Evolutionary conservation across 2,888 invertebrate species (phyloP), one percentile per base, ranked within the genome.

Genomic region (Cryptocephalus primarius): DNA sequence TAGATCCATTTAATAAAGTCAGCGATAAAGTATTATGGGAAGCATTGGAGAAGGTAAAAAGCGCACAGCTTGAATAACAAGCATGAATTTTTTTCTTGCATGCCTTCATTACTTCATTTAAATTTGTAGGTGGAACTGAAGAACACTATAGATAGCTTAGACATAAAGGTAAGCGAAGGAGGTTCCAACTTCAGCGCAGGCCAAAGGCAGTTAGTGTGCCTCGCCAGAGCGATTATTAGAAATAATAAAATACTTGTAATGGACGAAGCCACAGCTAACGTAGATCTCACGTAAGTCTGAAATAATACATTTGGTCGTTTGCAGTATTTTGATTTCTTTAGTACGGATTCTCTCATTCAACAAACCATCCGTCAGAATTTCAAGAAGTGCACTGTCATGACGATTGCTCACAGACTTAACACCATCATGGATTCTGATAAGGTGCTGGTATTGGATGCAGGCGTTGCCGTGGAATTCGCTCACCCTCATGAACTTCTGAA

Each of bases 231-330:
- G 0, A 84, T 94, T 51, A 75, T 93, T 1, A 75, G 84, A 40
- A 82, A 84, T 60, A 85, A 83, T 44, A 83, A 80, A 59, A 79
- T 94, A 53, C 74, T 93, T 1, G 82, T 94, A 14, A 73, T 94
- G 51, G 93, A 94, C 60, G 93, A 93, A 72, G 92, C 92, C 32
- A 92, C 92, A 0, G 90, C 91, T 2, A 92, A 91, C 67, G 89
- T 92, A 2, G 92, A 93, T 69, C 84, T 83, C 49, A 80, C 81
- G 85, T 86, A 72, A 76, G 77, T 68, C 42, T 32, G 10, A 11
- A n/a, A 36, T 12, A 36, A 11, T 36, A 2, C n/a, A 36, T 36
- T 12, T 36, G 12, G 31, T n/a, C 6, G 36, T 36, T 36, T 36
- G 36, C n/a, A 36, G 36, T 36, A 12, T 6, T 36, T 6, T 36